Evolutionary conservation across 2,113 vertebrate species (phyloP), one percentile per base, ranked within the genome.

Genomic region (Saccopteryx leptura): DNA sequence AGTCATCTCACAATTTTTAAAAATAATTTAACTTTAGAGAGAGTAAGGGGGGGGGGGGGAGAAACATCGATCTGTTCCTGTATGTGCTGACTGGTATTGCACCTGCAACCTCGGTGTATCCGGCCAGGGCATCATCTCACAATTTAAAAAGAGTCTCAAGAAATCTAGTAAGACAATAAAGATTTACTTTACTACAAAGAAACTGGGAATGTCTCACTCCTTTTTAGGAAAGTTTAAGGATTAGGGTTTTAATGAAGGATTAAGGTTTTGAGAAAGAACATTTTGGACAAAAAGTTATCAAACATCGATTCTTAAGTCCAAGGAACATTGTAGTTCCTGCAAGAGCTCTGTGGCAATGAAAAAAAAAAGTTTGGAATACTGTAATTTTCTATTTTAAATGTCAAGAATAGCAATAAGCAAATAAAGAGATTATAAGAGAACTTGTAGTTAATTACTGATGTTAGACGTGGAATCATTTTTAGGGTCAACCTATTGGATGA

Each of bases 321-420:
- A 66, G 31, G 28, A 72, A 80, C 7, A 88, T 78, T 85, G 69
- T 52, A 60, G 68, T 89, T 83, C 54, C 89, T 89, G 14, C 7
- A 61, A 61, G 46, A 90, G 90, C 54, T 66, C 28, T 21, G 58
- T 46, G 74, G 46, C 14, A 58, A 71, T 18, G n/a, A 87, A 75
- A 61, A 68, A 31, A 65, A 39, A 33, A 74, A 21, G 23, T 82
- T 80, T 96, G 50, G 81, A 82, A 72, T 50, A 63, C 52, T 74
- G 0, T 52, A 39, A 33, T 69, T 93, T 84, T 79, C 33, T 63
- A 80, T 88, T 93, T 91, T 61, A 76, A 93, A 80, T 58, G 39
- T 79, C 69, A 75, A 93, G 84, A 84, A 89, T 19, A 61, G 79
- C 92, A 95, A 58, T 19, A 71, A 96, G 21, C 81, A 91, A 75